A percentile compares a stretch with the other conserved stretches of the same genome.
These are phyloP conservation scores for Eupithecia centaureata DNA, from an alignment of 2,888 invertebrate genomes.

Conservation along the genomic window DNA sequence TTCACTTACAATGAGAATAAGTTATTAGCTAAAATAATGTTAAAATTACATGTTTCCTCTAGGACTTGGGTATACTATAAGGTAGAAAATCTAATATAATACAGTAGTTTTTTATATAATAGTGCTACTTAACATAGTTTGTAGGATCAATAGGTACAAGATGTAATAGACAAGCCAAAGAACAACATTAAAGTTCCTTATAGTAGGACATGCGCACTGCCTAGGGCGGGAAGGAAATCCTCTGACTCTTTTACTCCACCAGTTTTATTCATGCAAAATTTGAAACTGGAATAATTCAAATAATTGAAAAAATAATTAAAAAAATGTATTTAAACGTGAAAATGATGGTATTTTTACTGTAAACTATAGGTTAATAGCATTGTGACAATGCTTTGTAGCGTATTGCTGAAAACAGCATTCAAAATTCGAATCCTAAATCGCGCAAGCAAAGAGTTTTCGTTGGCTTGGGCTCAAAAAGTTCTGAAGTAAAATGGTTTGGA, in stretches of 20 bases:
- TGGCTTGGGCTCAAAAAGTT: background rate
- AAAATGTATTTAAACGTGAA: background rate
- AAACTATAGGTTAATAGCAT: background rate
- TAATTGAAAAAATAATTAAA: background rate
- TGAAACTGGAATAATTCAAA: background rate
- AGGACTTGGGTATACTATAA: too few species aligned
- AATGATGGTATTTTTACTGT: background rate
- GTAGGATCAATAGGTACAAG: too few species aligned
- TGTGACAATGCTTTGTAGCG: background rate
- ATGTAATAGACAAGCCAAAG: too few species aligned
- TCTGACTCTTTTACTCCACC: background rate
- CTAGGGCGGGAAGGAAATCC: background rate
- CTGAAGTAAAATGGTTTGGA: background rate
- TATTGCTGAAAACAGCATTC: background rate
- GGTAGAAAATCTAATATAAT: too few species aligned
- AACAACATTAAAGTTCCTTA: too few species aligned
- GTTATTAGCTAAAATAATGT: too few species aligned
- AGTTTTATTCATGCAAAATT: background rate
- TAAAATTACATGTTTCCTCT: too few species aligned
- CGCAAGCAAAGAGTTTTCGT: conserved; percentile 16
- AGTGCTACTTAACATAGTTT: too few species aligned
- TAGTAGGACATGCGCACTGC: background rate
- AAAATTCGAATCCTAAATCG: conserved; percentile 23
- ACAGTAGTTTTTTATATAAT: too few species aligned
- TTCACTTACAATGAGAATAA: too few species aligned